Evolutionary conservation across 2,113 vertebrate species (phyloP).

Genomic region (Camelus bactrianus): DNA sequence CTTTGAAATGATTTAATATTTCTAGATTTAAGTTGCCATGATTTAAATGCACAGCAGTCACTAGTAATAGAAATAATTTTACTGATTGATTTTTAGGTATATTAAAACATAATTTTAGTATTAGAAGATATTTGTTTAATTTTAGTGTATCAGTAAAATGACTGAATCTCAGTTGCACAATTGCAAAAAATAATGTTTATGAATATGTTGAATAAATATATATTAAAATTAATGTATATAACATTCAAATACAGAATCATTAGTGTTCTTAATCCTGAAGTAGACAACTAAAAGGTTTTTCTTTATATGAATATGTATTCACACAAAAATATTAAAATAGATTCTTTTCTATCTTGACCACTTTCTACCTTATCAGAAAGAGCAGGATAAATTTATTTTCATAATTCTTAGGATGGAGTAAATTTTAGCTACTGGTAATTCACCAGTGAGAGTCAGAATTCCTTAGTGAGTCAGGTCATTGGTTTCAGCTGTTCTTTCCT

Average conservation of each 20-base stretch:
- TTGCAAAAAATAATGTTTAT: background rate
- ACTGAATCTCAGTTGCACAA: background rate
- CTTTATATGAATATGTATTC: background rate
- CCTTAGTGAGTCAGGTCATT: background rate
- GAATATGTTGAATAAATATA: background rate
- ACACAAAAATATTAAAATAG: background rate
- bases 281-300: background rate
- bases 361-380: background rate
- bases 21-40: background rate
- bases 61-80: background rate
- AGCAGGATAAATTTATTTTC: background rate
- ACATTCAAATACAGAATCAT: background rate
- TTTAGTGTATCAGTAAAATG: background rate
- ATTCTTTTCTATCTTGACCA: background rate
- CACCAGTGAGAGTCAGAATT: background rate
- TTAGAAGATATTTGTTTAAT: background rate
- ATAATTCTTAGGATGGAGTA: background rate
- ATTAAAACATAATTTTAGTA: constrained; percentile 3
- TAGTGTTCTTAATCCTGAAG: background rate
- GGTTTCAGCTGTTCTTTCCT: background rate
- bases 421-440: background rate
- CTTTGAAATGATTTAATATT: background rate
- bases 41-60: background rate
- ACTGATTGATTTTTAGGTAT: background rate
- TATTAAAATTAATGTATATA: background rate